phyloP scores from a whole-genome alignment of 2,888 invertebrate species.

The Cyclophora punctaria region DNA sequence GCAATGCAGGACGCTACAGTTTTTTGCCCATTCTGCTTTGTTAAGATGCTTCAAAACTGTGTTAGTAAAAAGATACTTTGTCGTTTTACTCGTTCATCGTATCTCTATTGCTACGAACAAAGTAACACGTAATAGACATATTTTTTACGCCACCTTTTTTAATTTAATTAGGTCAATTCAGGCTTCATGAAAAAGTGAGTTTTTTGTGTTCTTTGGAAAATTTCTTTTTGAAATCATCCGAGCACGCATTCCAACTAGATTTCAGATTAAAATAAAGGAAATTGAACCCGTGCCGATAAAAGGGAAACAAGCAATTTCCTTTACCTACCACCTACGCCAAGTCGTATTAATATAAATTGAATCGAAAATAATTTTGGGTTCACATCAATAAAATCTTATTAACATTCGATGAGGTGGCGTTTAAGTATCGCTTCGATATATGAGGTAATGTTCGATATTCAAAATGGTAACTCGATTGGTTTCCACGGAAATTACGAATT shows the following conservation, averaged over 20 bases:
- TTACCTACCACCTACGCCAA: conserved; percentile 9
- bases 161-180: conserved; percentile 16
- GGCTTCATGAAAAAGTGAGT: neutral
- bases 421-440: neutral
- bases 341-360: neutral
- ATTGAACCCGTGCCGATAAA: conserved; percentile 26
- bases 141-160: conserved; percentile 12
- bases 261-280: conserved; percentile 34
- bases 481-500: too few species aligned
- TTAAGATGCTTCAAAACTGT: conserved; percentile 34
- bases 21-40: conserved; percentile 22
- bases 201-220: conserved; percentile 10
- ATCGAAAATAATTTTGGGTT: neutral
- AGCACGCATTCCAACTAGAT: conserved; percentile 22
- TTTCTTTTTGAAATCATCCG: conserved; percentile 8
- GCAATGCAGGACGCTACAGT: conserved; percentile 1
- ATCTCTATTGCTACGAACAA: conserved; percentile 11
- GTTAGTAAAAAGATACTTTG: neutral
- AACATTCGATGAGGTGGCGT: neutral
- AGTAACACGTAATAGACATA: conserved; percentile 6
- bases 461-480: neutral
- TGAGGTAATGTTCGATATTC: neutral
- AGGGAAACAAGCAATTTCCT: conserved; percentile 39
- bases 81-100: too few species aligned
- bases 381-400: neutral